Evolutionary conservation across 2,113 vertebrate genomes (phyloP), one percentile per base, ranked within the genome.

Genomic region (Cavia aperea): DNA sequence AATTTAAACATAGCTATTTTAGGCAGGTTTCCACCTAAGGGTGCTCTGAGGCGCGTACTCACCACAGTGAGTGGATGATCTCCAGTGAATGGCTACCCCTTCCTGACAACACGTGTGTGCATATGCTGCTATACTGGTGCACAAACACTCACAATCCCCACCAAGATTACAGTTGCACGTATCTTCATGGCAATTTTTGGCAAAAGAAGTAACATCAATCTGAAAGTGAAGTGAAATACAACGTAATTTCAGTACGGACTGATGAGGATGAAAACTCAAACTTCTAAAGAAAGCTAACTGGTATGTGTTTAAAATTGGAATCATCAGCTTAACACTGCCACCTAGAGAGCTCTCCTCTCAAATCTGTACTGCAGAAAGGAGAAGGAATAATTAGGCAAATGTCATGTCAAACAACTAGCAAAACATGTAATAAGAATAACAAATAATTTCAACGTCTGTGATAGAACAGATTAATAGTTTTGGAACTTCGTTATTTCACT

Each of bases 181-280:
- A 93, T 99, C 99, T 86, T 99, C 99, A 91, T 99, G 98, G 93
- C 99, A 99, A 90, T 99, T 99, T 97, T 99, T 99, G 95, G 99
- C 98, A 97, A 99, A 99, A 98, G 99, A 99, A 96, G 99, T 99
- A 96, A 99, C 99, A 94, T 99, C 99, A 90, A 99, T 99, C 99
- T 99, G 94, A 87, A 68, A 46, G 33, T 11, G 10, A 62, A 91
- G n/a, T 79, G 83, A 63, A 94, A 87, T 24, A 36, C 63, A 18
- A 26, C 31, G 90, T 91, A 29, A 58, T 79, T 94, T 92, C 66
- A 92, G 7, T 49, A 96, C 54, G 78, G 78, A 79, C 89, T 95
- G 91, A 93, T 81, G 15, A 66, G 68, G 85, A 90, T 51, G 77
- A 54, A 92, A 90, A 85, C n/a, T 81, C 65, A 86, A 49, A n/a